Base-by-base conservation (phyloP, 2,113 vertebrate species). In the Alaudala cheleensis region DNA sequence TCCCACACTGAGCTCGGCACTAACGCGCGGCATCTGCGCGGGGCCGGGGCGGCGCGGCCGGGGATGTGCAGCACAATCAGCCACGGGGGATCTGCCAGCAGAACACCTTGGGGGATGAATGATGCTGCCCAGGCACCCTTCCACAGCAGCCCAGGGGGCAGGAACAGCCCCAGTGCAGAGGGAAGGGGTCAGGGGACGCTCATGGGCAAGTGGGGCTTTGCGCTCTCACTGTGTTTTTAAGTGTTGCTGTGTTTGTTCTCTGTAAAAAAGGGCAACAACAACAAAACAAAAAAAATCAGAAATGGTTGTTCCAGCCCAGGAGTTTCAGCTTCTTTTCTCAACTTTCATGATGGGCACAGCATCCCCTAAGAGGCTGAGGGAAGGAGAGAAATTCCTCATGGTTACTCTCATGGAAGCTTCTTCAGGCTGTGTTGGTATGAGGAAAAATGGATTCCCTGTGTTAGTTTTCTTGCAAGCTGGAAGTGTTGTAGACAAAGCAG, bases 1-100 rank as follows among this genome's bases (percentile, higher is more conserved):
- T 96, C 97, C 97, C 90, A 97, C 96, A 10, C 83, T 67, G 86
- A 96, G 93, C 96, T 96, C 86, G 57, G 94, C 94, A 84, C 71
- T 14, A 92, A 88, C 11, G 16, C 50, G 34, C 67, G 66, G 95
- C 95, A 95, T 95, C 95, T 91, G 95, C 73, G 92, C 85, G 3
- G 91, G 81, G 66, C 91, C 24, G 65, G 77, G 85, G 83, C 1
- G 45, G 82, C 2, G 4, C 49, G 31, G 72, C 29, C 14, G 2
- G 81, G 62, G 95, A 91, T 90, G 90, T 58, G 93, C 92, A 47
- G 89, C 71, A 25, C 78, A 45, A 33, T 79, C 73, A 95, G 83
- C 86, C 89, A 47, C 37, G 20, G 5, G 40, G 65, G 81, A 97
- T 24, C 60, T 87, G 88, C 56, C 81, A 90, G n/a, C 51, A n/a